These are phyloP conservation scores for Brachionus asplanchnoidis DNA, from an alignment of 1,140 invertebrate genomes.

Conservation along the genomic window DNA sequence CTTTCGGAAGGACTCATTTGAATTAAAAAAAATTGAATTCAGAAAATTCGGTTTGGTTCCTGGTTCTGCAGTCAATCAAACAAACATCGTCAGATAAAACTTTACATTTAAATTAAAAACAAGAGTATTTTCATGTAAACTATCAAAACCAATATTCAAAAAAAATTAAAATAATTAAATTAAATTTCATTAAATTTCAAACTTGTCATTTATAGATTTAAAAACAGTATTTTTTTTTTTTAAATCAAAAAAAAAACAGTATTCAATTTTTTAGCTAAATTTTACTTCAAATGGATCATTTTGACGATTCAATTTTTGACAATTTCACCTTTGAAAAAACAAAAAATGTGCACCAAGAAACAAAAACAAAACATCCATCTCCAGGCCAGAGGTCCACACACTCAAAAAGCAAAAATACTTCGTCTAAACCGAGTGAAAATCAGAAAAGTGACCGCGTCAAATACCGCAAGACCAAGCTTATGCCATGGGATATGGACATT, in stretches of 20 bases:
- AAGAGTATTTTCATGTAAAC: not conserved
- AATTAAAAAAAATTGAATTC: not conserved
- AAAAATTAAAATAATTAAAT: not conserved
- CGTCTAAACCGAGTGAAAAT: not conserved
- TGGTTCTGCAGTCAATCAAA: not conserved
- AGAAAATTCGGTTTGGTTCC: not conserved
- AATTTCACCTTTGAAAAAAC: constrained; percentile 18
- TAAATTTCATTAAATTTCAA: not conserved
- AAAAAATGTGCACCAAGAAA: not conserved
- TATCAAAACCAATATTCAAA: not conserved
- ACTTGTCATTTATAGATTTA: not conserved
- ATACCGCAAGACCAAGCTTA: not conserved
- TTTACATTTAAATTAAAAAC: not conserved
- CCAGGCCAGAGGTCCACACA: not conserved
- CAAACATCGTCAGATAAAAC: not conserved
- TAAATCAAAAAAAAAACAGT: not conserved
- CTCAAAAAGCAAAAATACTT: not conserved
- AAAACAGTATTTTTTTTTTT: constrained; percentile 30
- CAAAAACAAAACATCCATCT: not conserved
- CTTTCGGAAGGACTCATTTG: too few relatives aligned
- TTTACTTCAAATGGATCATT: not conserved
- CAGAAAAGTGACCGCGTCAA: not conserved
- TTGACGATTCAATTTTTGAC: not conserved
- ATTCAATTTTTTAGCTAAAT: not conserved
- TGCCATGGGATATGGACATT: constrained; percentile 39